Conservation (phyloP, 2,797 vertebrate genomes). For the Premnoplex brunnescens region DNA sequence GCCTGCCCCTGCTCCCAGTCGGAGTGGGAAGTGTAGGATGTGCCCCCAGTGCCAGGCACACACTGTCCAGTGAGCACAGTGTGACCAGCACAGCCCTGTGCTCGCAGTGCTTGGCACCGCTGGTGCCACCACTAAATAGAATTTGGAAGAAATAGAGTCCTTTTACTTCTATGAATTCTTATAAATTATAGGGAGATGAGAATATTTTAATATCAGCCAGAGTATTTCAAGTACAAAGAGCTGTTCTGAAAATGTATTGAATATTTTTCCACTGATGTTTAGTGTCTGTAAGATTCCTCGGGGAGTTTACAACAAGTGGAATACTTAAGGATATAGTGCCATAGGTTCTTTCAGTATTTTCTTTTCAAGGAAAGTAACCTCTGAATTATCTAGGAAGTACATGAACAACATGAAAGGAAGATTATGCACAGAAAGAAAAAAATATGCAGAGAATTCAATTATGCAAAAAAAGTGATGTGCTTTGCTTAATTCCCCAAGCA, state of each 20-base stretch:
- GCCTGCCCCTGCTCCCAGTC: not conserved
- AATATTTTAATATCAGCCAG: slow-evolving; percentile 75
- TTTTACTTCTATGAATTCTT: slow-evolving; percentile 50
- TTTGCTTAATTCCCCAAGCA: slow-evolving; percentile 68
- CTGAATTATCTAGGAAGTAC: slow-evolving; percentile 74
- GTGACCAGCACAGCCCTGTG: rapidly evolving
- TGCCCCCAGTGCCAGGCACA: not conserved
- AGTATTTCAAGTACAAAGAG: slow-evolving; percentile 71
- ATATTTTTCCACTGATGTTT: slow-evolving; percentile 67
- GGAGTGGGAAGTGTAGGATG: not conserved
- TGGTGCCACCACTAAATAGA: not conserved
- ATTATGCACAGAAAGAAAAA: slow-evolving; percentile 69
- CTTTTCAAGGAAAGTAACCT: slow-evolving; percentile 78
- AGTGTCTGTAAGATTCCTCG: slow-evolving; percentile 64
- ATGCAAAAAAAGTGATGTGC: slow-evolving; percentile 72
- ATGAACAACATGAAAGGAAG: slow-evolving; percentile 75
- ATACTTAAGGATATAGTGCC: slow-evolving; percentile 76
- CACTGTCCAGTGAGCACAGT: not conserved
- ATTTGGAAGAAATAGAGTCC: not conserved
- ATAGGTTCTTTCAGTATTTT: slow-evolving; percentile 73
- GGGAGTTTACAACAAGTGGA: slow-evolving; percentile 79
- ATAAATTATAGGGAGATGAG: slow-evolving; percentile 67
- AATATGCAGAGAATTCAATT: slow-evolving; percentile 79
- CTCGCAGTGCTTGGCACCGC: rapidly evolving
- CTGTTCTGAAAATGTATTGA: slow-evolving; percentile 64